These are phyloP conservation scores for Theristicus caerulescens DNA, from an alignment of 2,113 vertebrate genomes.

Conservation along the genomic window DNA sequence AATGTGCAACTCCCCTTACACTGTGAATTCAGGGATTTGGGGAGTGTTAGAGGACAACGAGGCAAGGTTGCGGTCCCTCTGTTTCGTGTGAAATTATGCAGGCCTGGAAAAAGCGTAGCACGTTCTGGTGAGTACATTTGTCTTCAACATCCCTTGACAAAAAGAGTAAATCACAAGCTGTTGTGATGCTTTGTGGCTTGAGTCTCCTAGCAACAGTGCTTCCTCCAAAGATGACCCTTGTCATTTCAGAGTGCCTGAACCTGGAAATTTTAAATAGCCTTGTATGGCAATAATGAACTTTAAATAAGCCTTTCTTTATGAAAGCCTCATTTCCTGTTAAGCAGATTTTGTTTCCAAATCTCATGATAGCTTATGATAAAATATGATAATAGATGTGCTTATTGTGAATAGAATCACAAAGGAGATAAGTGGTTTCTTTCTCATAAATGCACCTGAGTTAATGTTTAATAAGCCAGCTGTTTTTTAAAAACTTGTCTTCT, in stretches of 20 bases:
- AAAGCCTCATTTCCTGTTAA: neutral
- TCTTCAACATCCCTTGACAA: neutral
- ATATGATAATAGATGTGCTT: neutral
- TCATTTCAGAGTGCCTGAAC: neutral
- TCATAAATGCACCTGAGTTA: neutral
- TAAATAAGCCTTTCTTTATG: neutral
- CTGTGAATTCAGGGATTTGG: neutral
- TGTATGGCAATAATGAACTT: neutral
- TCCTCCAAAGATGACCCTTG: neutral
- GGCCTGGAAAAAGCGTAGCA: neutral
- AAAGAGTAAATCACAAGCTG: neutral
- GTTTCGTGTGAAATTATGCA: neutral
- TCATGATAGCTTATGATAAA: neutral
- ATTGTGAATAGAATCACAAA: neutral
- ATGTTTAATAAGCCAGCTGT: neutral
- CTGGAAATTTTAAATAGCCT: neutral
- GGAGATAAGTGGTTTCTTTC: neutral
- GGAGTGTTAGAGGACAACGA: neutral
- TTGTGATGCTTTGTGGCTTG: neutral
- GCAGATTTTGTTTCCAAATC: neutral
- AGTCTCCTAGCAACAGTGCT: slow-evolving; percentile 13
- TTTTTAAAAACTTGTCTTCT: neutral
- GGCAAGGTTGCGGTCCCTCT: neutral
- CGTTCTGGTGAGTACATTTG: neutral
- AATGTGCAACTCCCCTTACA: neutral